These are phyloP conservation scores for Cantharis nigra DNA, from an alignment of 2,888 invertebrate genomes.

Conservation along the genomic window DNA sequence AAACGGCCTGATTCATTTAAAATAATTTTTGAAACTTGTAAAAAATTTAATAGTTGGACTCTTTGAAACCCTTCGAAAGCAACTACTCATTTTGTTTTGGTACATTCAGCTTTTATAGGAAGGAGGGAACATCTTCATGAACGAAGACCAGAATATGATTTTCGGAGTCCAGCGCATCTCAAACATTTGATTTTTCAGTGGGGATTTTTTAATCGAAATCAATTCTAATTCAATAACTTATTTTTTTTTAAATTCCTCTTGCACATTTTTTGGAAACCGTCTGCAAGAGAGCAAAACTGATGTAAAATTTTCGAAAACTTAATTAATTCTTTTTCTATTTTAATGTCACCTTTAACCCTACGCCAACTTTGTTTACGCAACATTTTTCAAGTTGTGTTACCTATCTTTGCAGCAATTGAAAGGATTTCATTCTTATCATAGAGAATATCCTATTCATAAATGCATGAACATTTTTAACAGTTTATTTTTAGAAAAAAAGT, in stretches of 20 bases:
- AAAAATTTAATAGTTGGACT: constrained; percentile 2
- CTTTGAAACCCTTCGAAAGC: constrained; percentile 18
- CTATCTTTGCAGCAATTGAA: constrained; percentile 4
- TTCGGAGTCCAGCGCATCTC: constrained; percentile 21
- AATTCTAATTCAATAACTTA: neutral
- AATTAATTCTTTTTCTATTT: constrained; percentile 21
- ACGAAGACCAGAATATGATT: constrained; percentile 27
- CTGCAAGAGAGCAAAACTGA: neutral
- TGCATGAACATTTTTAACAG: neutral
- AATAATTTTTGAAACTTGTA: neutral
- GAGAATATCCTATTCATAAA: neutral
- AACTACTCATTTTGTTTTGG: constrained; percentile 27
- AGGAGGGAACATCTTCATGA: constrained; percentile 31
- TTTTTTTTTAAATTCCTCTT: neutral
- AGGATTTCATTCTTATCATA: neutral
- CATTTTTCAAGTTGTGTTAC: constrained; percentile 15
- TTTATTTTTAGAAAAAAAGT: neutral
- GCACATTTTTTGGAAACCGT: neutral
- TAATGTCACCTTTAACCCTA: constrained; percentile 21
- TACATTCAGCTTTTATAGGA: constrained; percentile 35
- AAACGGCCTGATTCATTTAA: constrained; percentile 65
- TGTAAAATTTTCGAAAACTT: neutral
- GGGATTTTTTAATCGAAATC: neutral
- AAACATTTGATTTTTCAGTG: constrained; percentile 7
- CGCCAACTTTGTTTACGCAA: constrained; percentile 21